Percentiles rank a stretch among this genome's conserved stretches.
These are phyloP conservation scores for Myotis yumanensis DNA, from an alignment of 2,113 vertebrate species.

Conservation along the genomic window DNA sequence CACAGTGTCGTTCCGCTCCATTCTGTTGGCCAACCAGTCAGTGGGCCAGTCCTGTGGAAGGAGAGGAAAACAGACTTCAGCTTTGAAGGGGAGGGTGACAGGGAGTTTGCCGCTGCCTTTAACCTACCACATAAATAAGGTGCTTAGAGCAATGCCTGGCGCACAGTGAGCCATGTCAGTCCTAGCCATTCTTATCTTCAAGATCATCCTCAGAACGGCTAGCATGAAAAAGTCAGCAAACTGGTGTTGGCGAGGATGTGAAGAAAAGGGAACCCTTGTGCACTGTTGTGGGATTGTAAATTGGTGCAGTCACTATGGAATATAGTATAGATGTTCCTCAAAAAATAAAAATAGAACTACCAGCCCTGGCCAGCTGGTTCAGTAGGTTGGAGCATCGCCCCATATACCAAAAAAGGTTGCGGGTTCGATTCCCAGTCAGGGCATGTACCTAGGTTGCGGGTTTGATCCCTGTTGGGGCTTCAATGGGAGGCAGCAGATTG, in stretches of 20 bases:
- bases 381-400: not conserved
- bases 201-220: not conserved
- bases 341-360: not conserved
- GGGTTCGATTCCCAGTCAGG: not conserved
- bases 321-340: not conserved
- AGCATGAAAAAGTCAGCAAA: too few relatives aligned
- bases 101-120: not conserved
- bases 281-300: too few relatives aligned
- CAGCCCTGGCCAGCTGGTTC: not conserved
- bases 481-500: not conserved
- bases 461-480: not conserved
- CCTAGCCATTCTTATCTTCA: not conserved
- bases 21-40: not conserved
- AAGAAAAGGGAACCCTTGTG: not conserved
- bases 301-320: not conserved
- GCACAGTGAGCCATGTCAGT: accelerated
- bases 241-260: not conserved
- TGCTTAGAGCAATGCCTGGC: not conserved
- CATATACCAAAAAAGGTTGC: not conserved
- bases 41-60: not conserved
- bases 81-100: not conserved
- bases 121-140: not conserved
- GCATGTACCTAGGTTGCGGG: not conserved
- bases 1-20: not conserved
- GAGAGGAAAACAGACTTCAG: not conserved